Percentiles rank a stretch among this genome's conserved stretches.
These are phyloP conservation scores for Branchinecta lynchi DNA, from an alignment of 1,140 invertebrate species.

Conservation along the genomic window DNA sequence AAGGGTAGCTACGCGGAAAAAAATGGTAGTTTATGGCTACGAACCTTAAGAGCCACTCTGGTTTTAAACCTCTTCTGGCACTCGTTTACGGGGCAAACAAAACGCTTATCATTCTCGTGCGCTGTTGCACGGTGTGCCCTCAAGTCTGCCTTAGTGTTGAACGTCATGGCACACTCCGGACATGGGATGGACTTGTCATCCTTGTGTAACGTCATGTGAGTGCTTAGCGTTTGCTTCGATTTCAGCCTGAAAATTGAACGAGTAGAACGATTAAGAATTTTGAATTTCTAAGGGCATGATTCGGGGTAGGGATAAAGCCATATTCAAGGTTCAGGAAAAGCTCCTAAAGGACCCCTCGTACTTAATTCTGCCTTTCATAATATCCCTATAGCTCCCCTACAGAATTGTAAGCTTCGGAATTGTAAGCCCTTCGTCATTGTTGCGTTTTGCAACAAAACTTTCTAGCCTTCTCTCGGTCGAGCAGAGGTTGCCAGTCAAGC, in stretches of 20 bases:
- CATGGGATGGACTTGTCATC: not conserved
- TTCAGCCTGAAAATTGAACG: not conserved
- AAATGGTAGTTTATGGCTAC: not conserved
- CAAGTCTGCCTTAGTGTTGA: not conserved
- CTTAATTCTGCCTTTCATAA: no score
- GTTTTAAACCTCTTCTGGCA: slow-evolving; percentile 4
- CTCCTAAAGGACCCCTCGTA: no score
- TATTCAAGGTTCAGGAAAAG: no score
- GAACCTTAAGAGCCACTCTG: not conserved
- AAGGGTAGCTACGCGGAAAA: no score
- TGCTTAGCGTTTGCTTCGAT: slow-evolving; percentile 1
- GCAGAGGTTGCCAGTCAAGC: no score
- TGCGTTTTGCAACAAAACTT: no score
- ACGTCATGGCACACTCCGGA: not conserved
- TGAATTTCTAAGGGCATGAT: no score
- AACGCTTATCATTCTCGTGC: not conserved
- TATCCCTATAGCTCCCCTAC: no score
- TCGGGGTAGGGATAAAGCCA: no score
- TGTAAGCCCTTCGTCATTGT: no score
- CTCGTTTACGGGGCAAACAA: not conserved
- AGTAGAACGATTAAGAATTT: not conserved
- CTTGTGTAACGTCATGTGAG: not conserved
- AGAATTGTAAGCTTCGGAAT: no score
- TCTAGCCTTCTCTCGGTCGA: no score
- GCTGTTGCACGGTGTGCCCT: not conserved